Evolutionary conservation across 2,888 invertebrate species (phyloP).

Genomic region (Philaethria dido): DNA sequence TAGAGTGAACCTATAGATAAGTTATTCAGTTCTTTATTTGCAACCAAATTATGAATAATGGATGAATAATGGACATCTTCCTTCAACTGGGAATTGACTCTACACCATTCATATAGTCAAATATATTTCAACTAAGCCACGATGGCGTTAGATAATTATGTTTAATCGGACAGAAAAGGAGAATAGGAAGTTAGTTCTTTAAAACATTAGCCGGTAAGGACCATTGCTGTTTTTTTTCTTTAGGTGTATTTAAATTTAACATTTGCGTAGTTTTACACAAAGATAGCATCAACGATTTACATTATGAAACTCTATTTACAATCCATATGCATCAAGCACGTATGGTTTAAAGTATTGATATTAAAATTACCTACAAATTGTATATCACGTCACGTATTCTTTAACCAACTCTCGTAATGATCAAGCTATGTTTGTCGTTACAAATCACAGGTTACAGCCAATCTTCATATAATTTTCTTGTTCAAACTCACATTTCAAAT

Average conservation of each 20-base stretch:
- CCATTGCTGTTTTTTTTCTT: too few species aligned
- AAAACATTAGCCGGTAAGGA: not conserved
- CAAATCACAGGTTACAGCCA: conserved; percentile 41
- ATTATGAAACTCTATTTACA: not conserved
- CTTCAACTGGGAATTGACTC: too few species aligned
- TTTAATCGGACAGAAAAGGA: too few species aligned
- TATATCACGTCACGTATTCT: conserved; percentile 33
- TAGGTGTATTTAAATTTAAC: not conserved
- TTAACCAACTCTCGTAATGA: conserved; percentile 42
- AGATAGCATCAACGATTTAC: not conserved
- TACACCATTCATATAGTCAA: too few species aligned
- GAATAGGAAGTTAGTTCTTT: too few species aligned
- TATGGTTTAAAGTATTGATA: conserved; percentile 24
- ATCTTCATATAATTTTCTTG: conserved; percentile 56
- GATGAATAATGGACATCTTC: too few species aligned
- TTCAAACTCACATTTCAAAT: conserved; percentile 58
- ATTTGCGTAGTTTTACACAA: not conserved
- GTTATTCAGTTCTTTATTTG: too few species aligned
- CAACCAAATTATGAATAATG: too few species aligned
- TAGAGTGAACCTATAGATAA: too few species aligned
- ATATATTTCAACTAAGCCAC: too few species aligned
- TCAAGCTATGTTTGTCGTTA: conserved; percentile 36
- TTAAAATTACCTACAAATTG: conserved; percentile 29
- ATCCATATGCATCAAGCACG: conserved; percentile 14
- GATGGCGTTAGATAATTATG: too few species aligned